A percentile compares a stretch with the other conserved stretches of the same genome.
Evolutionary conservation across 2,797 vertebrate species (phyloP).

Genomic region (Knipowitschia caucasica): DNA sequence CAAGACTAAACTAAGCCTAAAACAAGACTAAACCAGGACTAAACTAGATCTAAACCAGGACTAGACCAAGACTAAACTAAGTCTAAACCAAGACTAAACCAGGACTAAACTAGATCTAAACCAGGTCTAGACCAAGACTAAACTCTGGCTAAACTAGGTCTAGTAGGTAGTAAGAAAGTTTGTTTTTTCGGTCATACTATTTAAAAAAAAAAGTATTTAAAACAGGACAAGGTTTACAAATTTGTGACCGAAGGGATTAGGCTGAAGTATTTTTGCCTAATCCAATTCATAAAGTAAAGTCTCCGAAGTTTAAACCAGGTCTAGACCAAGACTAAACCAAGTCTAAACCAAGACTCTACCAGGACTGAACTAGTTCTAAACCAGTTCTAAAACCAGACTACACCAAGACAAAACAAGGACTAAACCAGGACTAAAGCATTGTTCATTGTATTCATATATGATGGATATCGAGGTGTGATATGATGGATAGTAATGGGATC

Average conservation of each 20-base stretch:
- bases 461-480: too few relatives aligned
- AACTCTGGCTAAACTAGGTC: neutral
- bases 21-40: neutral
- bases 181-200: too few relatives aligned
- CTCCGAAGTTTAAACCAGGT: too few relatives aligned
- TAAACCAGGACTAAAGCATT: neutral
- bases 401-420: neutral
- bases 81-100: slow-evolving; percentile 2
- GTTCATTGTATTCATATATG: too few relatives aligned
- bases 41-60: neutral
- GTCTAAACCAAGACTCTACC: neutral
- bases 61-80: neutral
- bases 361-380: neutral
- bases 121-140: neutral
- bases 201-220: too few relatives aligned
- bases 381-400: neutral
- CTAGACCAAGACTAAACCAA: neutral
- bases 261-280: too few relatives aligned
- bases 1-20: neutral
- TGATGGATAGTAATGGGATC: too few relatives aligned
- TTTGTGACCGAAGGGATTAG: too few relatives aligned
- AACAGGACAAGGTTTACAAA: too few relatives aligned
- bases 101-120: neutral
- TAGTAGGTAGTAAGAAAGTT: too few relatives aligned
- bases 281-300: too few relatives aligned